Conservation (phyloP, 2,113 vertebrate genomes). For the Perca flavescens region DNA sequence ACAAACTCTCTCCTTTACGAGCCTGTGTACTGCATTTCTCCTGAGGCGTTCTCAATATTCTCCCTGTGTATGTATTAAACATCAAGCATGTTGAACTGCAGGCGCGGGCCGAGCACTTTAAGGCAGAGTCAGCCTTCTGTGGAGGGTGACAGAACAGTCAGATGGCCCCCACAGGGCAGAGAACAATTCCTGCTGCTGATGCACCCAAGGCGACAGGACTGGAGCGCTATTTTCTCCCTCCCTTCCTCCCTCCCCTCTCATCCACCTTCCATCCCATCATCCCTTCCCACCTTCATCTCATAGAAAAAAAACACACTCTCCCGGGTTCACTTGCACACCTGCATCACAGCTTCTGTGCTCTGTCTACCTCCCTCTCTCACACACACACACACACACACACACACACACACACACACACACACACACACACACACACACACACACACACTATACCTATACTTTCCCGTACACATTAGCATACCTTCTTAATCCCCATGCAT, state of each 20-base stretch:
- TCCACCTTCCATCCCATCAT: constrained; percentile 58
- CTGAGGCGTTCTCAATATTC: constrained; percentile 54
- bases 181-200: constrained; percentile 76
- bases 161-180: constrained; percentile 70
- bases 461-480: background rate
- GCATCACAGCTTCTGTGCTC: constrained; percentile 7
- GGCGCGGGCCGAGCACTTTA: constrained; percentile 64
- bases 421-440: background rate
- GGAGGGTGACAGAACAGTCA: constrained; percentile 78
- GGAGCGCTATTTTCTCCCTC: constrained; percentile 52
- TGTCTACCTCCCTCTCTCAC: background rate
- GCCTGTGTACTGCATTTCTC: constrained; percentile 48
- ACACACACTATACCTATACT: constrained; percentile 12
- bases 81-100: constrained; percentile 64
- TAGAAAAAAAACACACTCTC: constrained; percentile 44
- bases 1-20: constrained; percentile 52
- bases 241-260: constrained; percentile 22
- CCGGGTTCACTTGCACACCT: constrained; percentile 49
- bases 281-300: constrained; percentile 54
- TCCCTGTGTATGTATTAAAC: constrained; percentile 72
- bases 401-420: background rate
- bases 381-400: background rate
- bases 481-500: background rate
- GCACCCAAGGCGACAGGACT: constrained; percentile 77
- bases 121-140: constrained; percentile 71